Evolutionary conservation across 2,888 invertebrate species (phyloP).

Genomic region (Cepaea hortensis): DNA sequence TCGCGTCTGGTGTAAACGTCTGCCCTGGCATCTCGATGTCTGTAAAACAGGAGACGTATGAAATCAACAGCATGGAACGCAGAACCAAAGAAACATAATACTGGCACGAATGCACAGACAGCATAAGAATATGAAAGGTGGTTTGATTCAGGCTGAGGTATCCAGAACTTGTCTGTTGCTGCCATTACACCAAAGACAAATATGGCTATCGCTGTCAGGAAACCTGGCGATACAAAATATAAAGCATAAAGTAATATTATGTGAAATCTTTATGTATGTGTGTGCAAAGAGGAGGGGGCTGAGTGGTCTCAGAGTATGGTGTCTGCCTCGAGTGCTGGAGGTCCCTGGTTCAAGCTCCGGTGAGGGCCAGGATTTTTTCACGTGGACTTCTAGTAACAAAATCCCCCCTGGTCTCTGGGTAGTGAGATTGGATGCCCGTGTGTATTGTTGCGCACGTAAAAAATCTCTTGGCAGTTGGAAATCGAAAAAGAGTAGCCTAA

Average conservation of each 20-base stretch:
- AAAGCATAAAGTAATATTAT: not conserved
- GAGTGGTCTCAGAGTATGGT: no score
- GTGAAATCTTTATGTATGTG: no score
- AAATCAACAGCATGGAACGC: slow-evolving; percentile 58
- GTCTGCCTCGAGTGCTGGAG: no score
- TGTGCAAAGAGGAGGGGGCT: no score
- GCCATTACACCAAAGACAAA: slow-evolving; percentile 47
- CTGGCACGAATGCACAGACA: slow-evolving; percentile 79
- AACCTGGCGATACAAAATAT: slow-evolving; percentile 37
- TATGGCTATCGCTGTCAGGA: slow-evolving; percentile 39
- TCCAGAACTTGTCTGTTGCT: slow-evolving; percentile 44
- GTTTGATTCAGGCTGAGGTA: slow-evolving; percentile 50
- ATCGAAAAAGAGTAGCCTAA: not conserved
- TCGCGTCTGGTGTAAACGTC: slow-evolving; percentile 40
- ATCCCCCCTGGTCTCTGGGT: no score
- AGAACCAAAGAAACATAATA: slow-evolving; percentile 65
- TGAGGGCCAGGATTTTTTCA: no score
- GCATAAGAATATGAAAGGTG: slow-evolving; percentile 50
- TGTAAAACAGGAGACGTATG: slow-evolving; percentile 27
- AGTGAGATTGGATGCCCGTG: no score
- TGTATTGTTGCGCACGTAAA: no score
- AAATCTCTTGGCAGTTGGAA: no score
- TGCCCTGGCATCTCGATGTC: slow-evolving; percentile 38
- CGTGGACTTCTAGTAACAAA: no score
- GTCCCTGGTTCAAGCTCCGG: no score